Evolutionary conservation across 2,888 invertebrate genomes (phyloP).

Genomic region (Chymomyza amoena): DNA sequence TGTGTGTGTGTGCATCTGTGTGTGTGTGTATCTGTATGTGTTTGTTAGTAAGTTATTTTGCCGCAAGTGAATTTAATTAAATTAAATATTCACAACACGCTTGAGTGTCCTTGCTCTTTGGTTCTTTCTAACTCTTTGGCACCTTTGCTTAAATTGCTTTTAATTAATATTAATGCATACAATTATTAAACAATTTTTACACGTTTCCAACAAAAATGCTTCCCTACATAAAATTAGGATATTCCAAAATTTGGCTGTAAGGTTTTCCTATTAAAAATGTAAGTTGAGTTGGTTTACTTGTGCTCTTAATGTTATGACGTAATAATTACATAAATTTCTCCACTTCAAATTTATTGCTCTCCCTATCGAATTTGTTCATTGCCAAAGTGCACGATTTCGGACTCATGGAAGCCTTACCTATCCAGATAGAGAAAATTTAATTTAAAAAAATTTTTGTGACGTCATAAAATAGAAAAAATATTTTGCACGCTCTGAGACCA

Average conservation of each 20-base stretch:
- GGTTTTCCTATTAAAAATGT: no score
- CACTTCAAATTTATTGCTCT: neutral
- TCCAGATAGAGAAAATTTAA: no score
- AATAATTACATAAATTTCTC: neutral
- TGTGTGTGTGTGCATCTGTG: slow-evolving; percentile 12
- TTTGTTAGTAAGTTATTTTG: slow-evolving; percentile 67
- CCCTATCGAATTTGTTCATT: no score
- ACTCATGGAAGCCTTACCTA: no score
- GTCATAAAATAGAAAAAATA: no score
- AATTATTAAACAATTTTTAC: slow-evolving; percentile 40
- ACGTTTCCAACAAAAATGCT: slow-evolving; percentile 35
- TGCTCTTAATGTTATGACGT: neutral
- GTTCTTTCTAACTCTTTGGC: slow-evolving; percentile 27
- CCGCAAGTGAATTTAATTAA: slow-evolving; percentile 67
- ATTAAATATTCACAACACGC: slow-evolving; percentile 68
- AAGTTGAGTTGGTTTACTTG: neutral
- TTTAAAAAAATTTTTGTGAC: no score
- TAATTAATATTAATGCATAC: slow-evolving; percentile 51
- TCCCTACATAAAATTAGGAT: no score
- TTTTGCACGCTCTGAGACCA: no score
- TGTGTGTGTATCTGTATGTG: slow-evolving; percentile 17
- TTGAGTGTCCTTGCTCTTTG: slow-evolving; percentile 12
- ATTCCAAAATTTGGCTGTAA: no score
- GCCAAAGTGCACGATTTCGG: no score
- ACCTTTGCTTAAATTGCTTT: slow-evolving; percentile 30